Evolutionary conservation across 53 echinoderm and acorn worm species (phyloP).

Genomic region (Echinometra lucunter): DNA sequence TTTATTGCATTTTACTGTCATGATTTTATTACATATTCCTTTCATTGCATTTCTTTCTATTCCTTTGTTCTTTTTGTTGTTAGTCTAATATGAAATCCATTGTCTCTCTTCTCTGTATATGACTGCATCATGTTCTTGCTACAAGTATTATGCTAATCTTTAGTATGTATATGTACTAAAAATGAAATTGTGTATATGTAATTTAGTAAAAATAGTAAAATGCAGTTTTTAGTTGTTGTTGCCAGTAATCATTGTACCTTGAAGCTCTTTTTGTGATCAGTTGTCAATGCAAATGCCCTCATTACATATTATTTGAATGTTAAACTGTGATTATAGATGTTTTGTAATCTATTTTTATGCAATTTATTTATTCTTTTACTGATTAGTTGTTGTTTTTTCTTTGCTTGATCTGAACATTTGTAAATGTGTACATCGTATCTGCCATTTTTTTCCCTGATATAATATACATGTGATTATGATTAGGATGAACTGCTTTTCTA

Average conservation of each 20-base stretch:
- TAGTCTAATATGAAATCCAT: neutral
- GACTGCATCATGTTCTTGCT: neutral
- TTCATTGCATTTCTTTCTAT: neutral
- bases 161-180: too few relatives aligned
- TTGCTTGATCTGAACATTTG: neutral
- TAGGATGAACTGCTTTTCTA: too few relatives aligned
- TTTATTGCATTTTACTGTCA: too few relatives aligned
- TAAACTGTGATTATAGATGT: neutral
- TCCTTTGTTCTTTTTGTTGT: neutral
- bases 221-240: too few relatives aligned
- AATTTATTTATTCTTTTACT: too few relatives aligned
- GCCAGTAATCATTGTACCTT: too few relatives aligned
- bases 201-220: too few relatives aligned
- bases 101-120: neutral
- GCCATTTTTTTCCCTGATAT: neutral
- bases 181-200: too few relatives aligned
- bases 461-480: neutral
- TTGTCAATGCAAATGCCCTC: too few relatives aligned
- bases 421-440: neutral
- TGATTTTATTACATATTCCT: neutral
- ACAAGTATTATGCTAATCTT: neutral
- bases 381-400: neutral
- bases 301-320: too few relatives aligned
- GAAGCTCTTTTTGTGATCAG: neutral
- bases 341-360: neutral